Base-by-base conservation (phyloP, 2,113 vertebrate genomes). In the Proterorhinus semilunaris region DNA sequence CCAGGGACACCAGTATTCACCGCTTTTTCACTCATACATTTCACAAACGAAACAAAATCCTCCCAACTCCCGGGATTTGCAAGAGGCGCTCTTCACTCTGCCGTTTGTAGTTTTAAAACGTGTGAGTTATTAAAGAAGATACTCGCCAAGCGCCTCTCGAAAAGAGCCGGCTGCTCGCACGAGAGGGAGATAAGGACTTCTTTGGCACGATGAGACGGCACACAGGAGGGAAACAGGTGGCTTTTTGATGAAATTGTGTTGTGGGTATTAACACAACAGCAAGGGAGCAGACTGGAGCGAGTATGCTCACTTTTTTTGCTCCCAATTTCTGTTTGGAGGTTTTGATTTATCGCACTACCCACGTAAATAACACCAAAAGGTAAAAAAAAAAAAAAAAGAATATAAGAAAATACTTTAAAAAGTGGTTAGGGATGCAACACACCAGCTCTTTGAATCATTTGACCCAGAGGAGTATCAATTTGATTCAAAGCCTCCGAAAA, bases 51-150 rank as follows among this genome's bases (percentile, higher is more conserved):
- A 59, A 12, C 36, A 7, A 59, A 59, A 59, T 59, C 57, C 36
- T 15, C 43, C 15, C 42, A 43, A 59, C 12, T 42, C 36, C 6
- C 43, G 57, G 57, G 43, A 36, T 36, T 36, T 36, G 27, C 44
- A 59, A 59, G 15, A 59, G 53, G 27, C 36, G 43, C 43, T 54
- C 53, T 21, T 54, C 53, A 54, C 16, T 16, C 16, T 21, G 53
- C 57, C 27, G 57, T 36, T 11, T 4, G 57, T 36, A 43, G 12
- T 59, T 59, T 36, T 53, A 43, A 58, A 59, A 8, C 11, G 6
- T 59, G 36, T 59, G 57, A 59, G 57, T 59, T 59, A 59, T 59
- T 59, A 59, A 59, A 59, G 57, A 13, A 42, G 57, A 59, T 59
- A 59, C 43, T 59, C 27, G 12, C 36, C 16, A 27, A 21, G 53